Evolutionary conservation across 1,140 invertebrate species (phyloP).

Genomic region (Reticulitermes speratus): DNA sequence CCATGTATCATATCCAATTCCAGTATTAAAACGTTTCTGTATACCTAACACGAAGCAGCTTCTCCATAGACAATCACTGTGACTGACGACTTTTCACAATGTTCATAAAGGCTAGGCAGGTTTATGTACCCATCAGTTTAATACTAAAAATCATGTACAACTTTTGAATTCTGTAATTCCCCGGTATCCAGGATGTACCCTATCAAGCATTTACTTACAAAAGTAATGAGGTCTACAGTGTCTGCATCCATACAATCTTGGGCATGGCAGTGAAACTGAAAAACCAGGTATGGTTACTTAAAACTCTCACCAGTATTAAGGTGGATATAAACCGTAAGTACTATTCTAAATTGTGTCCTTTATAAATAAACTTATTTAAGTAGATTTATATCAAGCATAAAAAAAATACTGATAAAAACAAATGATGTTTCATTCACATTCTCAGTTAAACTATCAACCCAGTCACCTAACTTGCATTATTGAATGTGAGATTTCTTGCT

Average conservation of each 20-base stretch:
- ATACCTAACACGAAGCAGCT: too few species aligned
- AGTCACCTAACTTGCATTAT: neutral
- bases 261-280: neutral
- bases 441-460: neutral
- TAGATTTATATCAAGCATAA: neutral
- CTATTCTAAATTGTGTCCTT: neutral
- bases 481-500: neutral
- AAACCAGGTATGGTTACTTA: neutral
- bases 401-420: neutral
- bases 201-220: too few species aligned
- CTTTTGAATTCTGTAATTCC: too few species aligned
- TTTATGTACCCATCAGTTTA: too few species aligned
- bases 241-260: neutral
- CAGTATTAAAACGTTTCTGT: too few species aligned
- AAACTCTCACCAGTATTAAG: neutral
- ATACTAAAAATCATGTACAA: too few species aligned
- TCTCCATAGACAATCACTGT: too few species aligned
- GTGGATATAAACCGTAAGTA: neutral
- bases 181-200: too few species aligned
- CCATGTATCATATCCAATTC: too few species aligned
- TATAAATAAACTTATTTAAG: neutral
- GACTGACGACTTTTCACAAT: too few species aligned
- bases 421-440: neutral
- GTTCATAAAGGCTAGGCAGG: too few species aligned
- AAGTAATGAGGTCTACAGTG: neutral